phyloP scores from a whole-genome alignment of 2,888 invertebrate genomes.

The Syrphus vitripennis region DNA sequence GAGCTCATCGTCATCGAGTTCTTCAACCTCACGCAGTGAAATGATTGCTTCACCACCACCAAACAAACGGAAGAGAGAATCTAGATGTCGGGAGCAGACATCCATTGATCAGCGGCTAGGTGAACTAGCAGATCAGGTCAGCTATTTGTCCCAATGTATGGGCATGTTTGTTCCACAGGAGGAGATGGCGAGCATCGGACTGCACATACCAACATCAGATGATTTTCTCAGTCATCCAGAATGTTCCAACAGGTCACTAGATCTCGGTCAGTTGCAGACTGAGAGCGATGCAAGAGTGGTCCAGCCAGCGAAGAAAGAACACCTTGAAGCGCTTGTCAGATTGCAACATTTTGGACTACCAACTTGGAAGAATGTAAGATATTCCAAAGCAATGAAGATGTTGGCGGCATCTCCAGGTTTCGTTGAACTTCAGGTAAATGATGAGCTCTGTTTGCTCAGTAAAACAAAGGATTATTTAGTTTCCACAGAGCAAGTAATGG shows the following conservation, averaged over 20 bases:
- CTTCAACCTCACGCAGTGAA: no score
- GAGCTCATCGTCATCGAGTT: no score
- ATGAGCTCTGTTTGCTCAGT: background rate
- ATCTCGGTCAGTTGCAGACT: constrained; percentile 29
- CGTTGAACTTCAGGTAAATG: constrained; percentile 2
- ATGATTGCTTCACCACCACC: no score
- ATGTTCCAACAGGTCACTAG: background rate
- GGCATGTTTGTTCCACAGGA: background rate
- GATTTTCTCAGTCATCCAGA: constrained; percentile 9
- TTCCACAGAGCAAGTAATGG: no score
- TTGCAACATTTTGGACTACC: constrained; percentile 31
- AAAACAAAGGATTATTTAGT: no score
- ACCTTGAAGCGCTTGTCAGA: constrained; percentile 1
- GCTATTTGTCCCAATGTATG: no score
- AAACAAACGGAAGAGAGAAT: no score
- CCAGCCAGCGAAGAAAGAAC: constrained; percentile 10
- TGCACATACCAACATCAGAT: background rate
- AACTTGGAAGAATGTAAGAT: constrained; percentile 26
- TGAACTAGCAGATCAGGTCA: no score
- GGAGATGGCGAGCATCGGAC: background rate
- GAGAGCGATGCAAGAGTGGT: background rate
- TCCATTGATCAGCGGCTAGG: no score
- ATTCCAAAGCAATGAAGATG: constrained; percentile 12
- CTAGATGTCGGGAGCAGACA: no score
- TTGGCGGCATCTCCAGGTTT: constrained; percentile 4